Conservation (phyloP, 1,140 invertebrate species). For the Epicauta chinensis region DNA sequence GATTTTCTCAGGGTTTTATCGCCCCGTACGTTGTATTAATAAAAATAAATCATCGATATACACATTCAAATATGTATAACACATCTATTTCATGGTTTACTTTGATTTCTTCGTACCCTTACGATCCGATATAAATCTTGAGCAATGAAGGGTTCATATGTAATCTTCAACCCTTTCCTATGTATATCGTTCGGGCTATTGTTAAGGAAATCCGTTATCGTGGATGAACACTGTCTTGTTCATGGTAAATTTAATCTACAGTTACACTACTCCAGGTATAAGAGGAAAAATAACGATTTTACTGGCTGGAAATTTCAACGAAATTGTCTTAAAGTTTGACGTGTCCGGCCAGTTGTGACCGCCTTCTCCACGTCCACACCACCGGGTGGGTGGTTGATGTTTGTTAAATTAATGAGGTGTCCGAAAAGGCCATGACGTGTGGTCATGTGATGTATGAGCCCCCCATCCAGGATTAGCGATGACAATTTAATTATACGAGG, state of each 20-base stretch:
- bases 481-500: slow-evolving; percentile 26
- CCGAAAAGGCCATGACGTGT: slow-evolving; percentile 30
- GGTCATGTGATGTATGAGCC: slow-evolving; percentile 38
- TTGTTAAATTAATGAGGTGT: slow-evolving; percentile 33
- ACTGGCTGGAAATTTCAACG: too few relatives aligned
- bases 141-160: slow-evolving; percentile 13
- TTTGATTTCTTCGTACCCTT: too few relatives aligned
- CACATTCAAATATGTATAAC: too few relatives aligned
- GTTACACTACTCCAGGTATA: slow-evolving; percentile 24
- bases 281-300: too few relatives aligned
- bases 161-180: slow-evolving; percentile 23
- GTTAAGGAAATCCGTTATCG: slow-evolving; percentile 30
- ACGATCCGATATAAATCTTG: slow-evolving; percentile 21
- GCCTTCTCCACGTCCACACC: too few relatives aligned
- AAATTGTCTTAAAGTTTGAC: too few relatives aligned
- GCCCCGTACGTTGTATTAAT: too few relatives aligned
- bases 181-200: slow-evolving; percentile 12
- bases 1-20: too few relatives aligned
- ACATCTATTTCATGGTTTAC: too few relatives aligned
- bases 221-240: slow-evolving; percentile 25
- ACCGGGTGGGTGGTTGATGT: neutral
- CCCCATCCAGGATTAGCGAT: slow-evolving; percentile 34
- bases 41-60: too few relatives aligned
- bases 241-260: slow-evolving; percentile 24
- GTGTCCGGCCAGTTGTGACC: too few relatives aligned